phyloP scores from a whole-genome alignment of 1,140 invertebrate species.

The Atopsyche davidsoni region DNA sequence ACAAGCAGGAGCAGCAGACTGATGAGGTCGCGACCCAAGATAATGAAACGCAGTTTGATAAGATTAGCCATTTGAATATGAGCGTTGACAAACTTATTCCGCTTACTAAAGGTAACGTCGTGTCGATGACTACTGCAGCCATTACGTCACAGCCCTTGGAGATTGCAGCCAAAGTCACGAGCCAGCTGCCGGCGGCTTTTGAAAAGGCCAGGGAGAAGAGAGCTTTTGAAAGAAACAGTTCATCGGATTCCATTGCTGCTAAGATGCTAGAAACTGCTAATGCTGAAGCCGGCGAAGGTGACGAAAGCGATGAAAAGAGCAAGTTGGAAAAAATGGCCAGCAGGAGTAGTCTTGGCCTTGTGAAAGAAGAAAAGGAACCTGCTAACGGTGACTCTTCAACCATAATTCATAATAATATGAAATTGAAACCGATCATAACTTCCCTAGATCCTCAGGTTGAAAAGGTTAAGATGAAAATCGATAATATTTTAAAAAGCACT shows the following conservation, averaged over 20 bases:
- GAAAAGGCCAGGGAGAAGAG: slow-evolving; percentile 48
- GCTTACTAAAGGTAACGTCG: slow-evolving; percentile 44
- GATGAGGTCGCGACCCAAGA: slow-evolving; percentile 38
- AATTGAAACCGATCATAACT: slow-evolving; percentile 41
- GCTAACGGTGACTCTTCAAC: slow-evolving; percentile 27
- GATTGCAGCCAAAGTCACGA: slow-evolving; percentile 46
- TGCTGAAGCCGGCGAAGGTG: slow-evolving; percentile 36
- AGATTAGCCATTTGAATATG: slow-evolving; percentile 20
- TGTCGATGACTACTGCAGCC: slow-evolving; percentile 50
- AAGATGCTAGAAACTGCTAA: slow-evolving; percentile 35
- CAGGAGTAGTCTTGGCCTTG: slow-evolving; percentile 31
- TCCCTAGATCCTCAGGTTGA: slow-evolving; percentile 45
- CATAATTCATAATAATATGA: slow-evolving; percentile 38
- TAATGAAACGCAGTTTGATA: slow-evolving; percentile 45
- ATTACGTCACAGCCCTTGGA: slow-evolving; percentile 48
- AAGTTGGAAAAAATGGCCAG: slow-evolving; percentile 32
- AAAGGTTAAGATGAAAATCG: slow-evolving; percentile 46
- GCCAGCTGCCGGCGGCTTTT: slow-evolving; percentile 42
- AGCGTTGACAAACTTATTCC: slow-evolving; percentile 42
- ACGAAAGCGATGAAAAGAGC: slow-evolving; percentile 30
- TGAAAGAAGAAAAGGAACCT: slow-evolving; percentile 27
- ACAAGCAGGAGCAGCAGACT: slow-evolving; percentile 20
- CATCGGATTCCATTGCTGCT: slow-evolving; percentile 41
- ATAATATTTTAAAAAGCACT: slow-evolving; percentile 41
- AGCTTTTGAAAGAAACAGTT: slow-evolving; percentile 44